phyloP scores from a whole-genome alignment of 2,888 invertebrate species.

The Melipona bicolor region DNA sequence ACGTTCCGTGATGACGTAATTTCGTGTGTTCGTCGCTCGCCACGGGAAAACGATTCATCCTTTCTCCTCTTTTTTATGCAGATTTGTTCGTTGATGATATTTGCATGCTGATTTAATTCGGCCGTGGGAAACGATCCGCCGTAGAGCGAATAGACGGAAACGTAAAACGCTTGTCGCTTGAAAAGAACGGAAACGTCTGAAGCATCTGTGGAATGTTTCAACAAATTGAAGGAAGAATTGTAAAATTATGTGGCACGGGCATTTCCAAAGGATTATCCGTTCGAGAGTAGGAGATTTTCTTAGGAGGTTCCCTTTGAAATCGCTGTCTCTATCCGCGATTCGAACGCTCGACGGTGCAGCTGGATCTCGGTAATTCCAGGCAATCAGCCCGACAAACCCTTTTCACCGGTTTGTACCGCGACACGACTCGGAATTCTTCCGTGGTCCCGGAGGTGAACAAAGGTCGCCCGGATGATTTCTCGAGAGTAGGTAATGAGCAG shows the following conservation, averaged over 20 bases:
- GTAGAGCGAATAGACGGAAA: background rate
- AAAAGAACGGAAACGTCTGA: too few species aligned
- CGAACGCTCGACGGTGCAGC: constrained; percentile 33
- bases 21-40: background rate
- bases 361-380: constrained; percentile 57
- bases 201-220: background rate
- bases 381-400: constrained; percentile 65
- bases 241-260: background rate
- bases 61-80: background rate
- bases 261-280: background rate
- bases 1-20: background rate
- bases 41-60: background rate
- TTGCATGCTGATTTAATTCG: constrained; percentile 21
- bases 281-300: constrained; percentile 2
- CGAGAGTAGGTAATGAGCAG: constrained; percentile 59
- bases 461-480: constrained; percentile 66
- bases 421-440: constrained; percentile 57
- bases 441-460: constrained; percentile 51
- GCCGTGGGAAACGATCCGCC: background rate
- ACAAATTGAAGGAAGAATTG: background rate
- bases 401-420: constrained; percentile 51
- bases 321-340: constrained; percentile 33
- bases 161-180: background rate
- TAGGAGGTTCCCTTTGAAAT: background rate
- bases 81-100: background rate